Conservation (phyloP, 2,113 vertebrate genomes). For the Lycaon pictus region DNA sequence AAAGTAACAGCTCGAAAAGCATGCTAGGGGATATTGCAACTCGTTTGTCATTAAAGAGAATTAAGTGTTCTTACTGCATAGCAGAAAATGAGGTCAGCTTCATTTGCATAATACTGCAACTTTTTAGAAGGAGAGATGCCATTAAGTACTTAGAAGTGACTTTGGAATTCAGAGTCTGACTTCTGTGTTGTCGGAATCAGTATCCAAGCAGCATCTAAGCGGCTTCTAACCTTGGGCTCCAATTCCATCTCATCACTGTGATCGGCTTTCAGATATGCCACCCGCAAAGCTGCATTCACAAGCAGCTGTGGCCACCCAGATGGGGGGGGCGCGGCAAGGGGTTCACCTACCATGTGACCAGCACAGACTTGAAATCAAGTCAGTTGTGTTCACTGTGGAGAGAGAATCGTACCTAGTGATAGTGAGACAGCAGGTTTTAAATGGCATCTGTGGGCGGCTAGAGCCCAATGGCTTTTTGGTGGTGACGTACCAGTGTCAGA, state of each 20-base stretch:
- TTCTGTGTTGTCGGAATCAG: neutral
- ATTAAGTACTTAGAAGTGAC: slow-evolving; percentile 67
- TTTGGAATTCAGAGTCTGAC: slow-evolving; percentile 75
- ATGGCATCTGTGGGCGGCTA: slow-evolving; percentile 44
- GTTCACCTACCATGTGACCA: neutral
- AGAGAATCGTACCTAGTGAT: slow-evolving; percentile 41
- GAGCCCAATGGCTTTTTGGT: slow-evolving; percentile 40
- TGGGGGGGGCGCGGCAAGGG: neutral
- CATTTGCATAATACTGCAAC: slow-evolving; percentile 88
- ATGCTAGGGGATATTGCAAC: slow-evolving; percentile 77
- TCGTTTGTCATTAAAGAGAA: slow-evolving; percentile 78
- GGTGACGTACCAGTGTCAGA: slow-evolving; percentile 62
- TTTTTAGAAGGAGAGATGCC: slow-evolving; percentile 73
- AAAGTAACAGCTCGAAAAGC: slow-evolving; percentile 80
- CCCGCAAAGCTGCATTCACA: slow-evolving; percentile 23
- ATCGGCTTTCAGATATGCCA: neutral
- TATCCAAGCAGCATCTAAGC: slow-evolving; percentile 33
- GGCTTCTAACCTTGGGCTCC: slow-evolving; percentile 67
- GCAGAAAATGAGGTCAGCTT: slow-evolving; percentile 90
- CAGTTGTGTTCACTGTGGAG: neutral
- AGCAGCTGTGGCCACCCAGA: neutral
- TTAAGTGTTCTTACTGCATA: slow-evolving; percentile 88
- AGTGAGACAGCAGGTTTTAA: neutral
- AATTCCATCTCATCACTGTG: slow-evolving; percentile 74
- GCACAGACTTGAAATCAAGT: slow-evolving; percentile 42